Evolutionary conservation across 2,888 invertebrate genomes (phyloP), one percentile per base, ranked within the genome.

Genomic region (Punctoribates punctum): DNA sequence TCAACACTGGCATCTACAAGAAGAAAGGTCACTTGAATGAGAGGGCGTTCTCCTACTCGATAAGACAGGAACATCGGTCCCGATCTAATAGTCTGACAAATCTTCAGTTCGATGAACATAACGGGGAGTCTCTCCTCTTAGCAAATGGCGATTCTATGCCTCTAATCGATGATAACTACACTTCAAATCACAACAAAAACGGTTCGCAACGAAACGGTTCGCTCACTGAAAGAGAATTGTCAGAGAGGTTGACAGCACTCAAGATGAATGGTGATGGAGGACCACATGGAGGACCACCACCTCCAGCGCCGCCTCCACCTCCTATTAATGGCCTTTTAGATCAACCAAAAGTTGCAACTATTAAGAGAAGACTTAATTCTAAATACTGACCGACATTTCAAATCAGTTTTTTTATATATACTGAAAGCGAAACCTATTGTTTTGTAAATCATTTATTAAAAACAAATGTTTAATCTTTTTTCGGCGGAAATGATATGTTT

Each of bases 1-100:
- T 88, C 82, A 88, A 93, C 73, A 90, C 91, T 0, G 91, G 91
- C n/a, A 94, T 94, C 79, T 94, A 94, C 83, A 87, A 92, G 81
- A 91, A 93, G 83, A 94, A 94, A 82, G 94, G 94, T 0, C 94
- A 95, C 82, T 85, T 95, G 80, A 95, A 95, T 84, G 95, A 95
- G 84, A 87, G 94, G 74, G 95, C 95, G 29, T 95, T 95, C 83
- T 93, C 93, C 76, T 94, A 95, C 85, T 94, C 94, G 81, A 95
- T 95, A 82, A 87, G 95, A 77, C 94, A 95, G 84, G 95, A 95
- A 83, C 94, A 95, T 83, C 88, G 95, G 80, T 94, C 94, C 83
- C 88, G 95, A 78, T 94, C 94, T 82, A 94, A 95, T 84, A 94
- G 94, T 77, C 86, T 95, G 83, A 93, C 94, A 78, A 94, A 94